Evolutionary conservation across 2,113 vertebrate genomes (phyloP), one percentile per base, ranked within the genome.

Genomic region (Sinocyclocheilus maitianheensis): DNA sequence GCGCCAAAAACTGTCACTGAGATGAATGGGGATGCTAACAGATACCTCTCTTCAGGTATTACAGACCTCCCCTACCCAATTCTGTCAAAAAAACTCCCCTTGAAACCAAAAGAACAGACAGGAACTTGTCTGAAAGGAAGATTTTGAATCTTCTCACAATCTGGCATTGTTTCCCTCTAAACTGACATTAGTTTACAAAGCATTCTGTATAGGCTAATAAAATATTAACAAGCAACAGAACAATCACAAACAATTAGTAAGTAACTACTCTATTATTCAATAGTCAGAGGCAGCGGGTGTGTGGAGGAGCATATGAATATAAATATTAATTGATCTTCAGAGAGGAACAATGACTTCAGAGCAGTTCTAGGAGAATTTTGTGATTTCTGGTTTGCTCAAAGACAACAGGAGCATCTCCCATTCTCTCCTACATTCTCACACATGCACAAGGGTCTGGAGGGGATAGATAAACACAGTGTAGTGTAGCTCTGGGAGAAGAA

Each of bases 401-500:
- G 69, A 51, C 67, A 72, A 83, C 20, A 22, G 6, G 5, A 55
- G 22, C 34, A 7, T 53, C 20, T 75, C 67, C 71, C 67, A 20
- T 76, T 40, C 75, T 67, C 71, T 71, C 26, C 55, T 75, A 63
- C 26, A 81, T 30, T 62, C 30, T 58, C 63, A 71, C 77, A 20
- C 67, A 76, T 46, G 24, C 69, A 81, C 43, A 65, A 26, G 43
- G 2, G 14, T 48, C 77, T 9, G 22, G 8, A 65, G 30, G 71
- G 79, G 30, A 87, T 65, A 20, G 85, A 86, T 82, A 82, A 83
- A 86, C 85, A 86, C 71, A 83, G n/a, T 62, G 60, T 71, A 43
- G 87, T 74, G 72, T 85, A 53, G 78, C 83, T 51, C 67, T 71
- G 78, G 79, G 83, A 88, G 9, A 85, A 88, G 72, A 78, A 75